A percentile compares a stretch with the other conserved stretches of the same genome.
Evolutionary conservation across 2,888 invertebrate genomes (phyloP).

Genomic region (Amorpha juglandis): DNA sequence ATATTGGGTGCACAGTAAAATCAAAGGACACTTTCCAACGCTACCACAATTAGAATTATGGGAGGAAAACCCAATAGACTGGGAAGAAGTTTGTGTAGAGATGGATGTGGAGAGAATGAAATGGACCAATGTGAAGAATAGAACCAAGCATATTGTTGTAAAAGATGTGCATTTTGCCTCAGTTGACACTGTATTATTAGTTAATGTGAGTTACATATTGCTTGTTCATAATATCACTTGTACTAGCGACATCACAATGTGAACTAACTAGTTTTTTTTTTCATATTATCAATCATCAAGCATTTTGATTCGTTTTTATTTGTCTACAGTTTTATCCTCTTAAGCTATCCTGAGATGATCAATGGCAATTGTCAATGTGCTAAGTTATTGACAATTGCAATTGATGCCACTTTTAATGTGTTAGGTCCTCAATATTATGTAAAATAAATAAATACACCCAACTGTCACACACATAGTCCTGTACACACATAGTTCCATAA

Average conservation of each 20-base stretch:
- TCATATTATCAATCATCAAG: too few species aligned
- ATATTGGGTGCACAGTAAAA: constrained; percentile 74
- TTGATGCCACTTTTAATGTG: too few species aligned
- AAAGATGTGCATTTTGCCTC: constrained; percentile 83
- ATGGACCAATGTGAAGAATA: constrained; percentile 79
- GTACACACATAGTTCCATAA: too few species aligned
- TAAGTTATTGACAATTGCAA: too few species aligned
- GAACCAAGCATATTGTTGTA: constrained; percentile 76
- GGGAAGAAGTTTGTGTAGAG: constrained; percentile 84
- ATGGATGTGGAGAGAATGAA: constrained; percentile 83
- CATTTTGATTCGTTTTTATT: too few species aligned
- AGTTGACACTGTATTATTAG: constrained; percentile 83
- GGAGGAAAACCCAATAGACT: constrained; percentile 74
- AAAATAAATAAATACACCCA: too few species aligned
- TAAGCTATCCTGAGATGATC: too few species aligned
- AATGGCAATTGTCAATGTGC: too few species aligned
- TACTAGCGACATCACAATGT: not conserved
- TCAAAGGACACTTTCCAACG: constrained; percentile 67
- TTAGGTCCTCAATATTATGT: too few species aligned
- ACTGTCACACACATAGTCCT: too few species aligned
- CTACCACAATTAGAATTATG: constrained; percentile 64
- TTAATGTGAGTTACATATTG: constrained; percentile 73
- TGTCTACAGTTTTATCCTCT: too few species aligned
- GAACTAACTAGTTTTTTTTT: not conserved
- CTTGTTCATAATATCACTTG: not conserved